phyloP scores from a whole-genome alignment of 92 coral and sea anemone species.

The Meandrina meandrites region DNA sequence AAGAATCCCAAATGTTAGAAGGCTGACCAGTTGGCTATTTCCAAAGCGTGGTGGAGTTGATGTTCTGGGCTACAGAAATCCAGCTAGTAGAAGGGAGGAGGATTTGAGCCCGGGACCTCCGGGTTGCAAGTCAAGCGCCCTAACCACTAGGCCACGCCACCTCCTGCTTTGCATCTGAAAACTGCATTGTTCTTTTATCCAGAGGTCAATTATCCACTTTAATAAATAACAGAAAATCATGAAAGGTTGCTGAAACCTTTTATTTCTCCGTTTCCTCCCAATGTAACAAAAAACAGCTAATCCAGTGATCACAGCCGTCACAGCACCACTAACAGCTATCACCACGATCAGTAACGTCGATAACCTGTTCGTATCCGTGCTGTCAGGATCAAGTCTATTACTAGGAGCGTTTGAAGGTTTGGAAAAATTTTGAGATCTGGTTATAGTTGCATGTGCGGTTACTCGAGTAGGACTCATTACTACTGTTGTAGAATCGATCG shows the following conservation, averaged over 20 bases:
- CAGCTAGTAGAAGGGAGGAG: too few relatives aligned
- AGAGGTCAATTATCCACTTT: too few relatives aligned
- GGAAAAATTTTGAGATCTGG: neutral
- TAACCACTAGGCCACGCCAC: too few relatives aligned
- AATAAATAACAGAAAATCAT: neutral
- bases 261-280: neutral
- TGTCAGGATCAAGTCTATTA: neutral
- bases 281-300: neutral
- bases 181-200: too few relatives aligned
- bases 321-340: neutral
- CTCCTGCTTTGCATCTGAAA: too few relatives aligned
- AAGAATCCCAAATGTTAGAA: too few relatives aligned
- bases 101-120: too few relatives aligned
- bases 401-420: neutral
- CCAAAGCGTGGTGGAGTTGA: too few relatives aligned
- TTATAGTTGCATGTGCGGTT: neutral
- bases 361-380: neutral
- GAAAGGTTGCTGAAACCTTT: neutral
- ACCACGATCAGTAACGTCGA: neutral
- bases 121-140: too few relatives aligned
- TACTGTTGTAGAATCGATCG: neutral
- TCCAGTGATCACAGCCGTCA: neutral
- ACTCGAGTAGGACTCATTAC: neutral
- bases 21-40: too few relatives aligned
- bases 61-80: too few relatives aligned